Evolutionary conservation across 2,797 vertebrate genomes (phyloP), one percentile per base, ranked within the genome.

Genomic region (Chelidonichthys spinosus): DNA sequence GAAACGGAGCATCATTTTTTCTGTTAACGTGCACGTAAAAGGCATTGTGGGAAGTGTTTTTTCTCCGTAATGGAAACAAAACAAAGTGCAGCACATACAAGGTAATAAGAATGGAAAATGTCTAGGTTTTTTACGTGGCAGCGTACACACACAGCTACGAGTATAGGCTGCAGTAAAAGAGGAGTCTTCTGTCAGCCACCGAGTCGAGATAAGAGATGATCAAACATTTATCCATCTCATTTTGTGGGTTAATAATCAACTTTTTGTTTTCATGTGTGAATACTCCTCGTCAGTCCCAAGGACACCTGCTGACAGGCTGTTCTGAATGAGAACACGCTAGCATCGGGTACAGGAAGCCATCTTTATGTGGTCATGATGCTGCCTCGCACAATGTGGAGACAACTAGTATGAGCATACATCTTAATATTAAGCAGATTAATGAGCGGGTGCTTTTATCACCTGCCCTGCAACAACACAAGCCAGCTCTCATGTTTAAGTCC

Each of bases 401-500:
- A 54, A n/a, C 13, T 18, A n/a, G n/a, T n/a, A 61, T 42, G 6
- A 33, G 11, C 3, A 11, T 17, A 10, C 7, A 11, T 43, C 4
- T 69, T 56, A 17, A 67, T 82, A 55, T 76, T 42, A 55, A 79
- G 11, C 6, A 14, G 18, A 56, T 0, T 32, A 10, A 67, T 69
- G 37, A 64, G 37, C 11, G 3, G 5, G 39, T 46, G 47, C 55
- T 65, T 65, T 74, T 73, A 62, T 64, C 75, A 68, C 2, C 0
- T 49, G 35, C 47, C n/a, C 7, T 0, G 43, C 74, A 39, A 54
- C 43, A 61, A 58, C 72, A 82, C 46, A 46, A 40, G 43, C 52
- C 68, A 50, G 47, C 72, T 74, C 75, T 83, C 70, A 83, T 81
- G 71, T 83, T 46, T 59, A 83, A 85, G 78, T 88, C 63, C 67